These are phyloP conservation scores for Odontocerum albicorne DNA, from an alignment of 2,888 invertebrate genomes.

Conservation along the genomic window DNA sequence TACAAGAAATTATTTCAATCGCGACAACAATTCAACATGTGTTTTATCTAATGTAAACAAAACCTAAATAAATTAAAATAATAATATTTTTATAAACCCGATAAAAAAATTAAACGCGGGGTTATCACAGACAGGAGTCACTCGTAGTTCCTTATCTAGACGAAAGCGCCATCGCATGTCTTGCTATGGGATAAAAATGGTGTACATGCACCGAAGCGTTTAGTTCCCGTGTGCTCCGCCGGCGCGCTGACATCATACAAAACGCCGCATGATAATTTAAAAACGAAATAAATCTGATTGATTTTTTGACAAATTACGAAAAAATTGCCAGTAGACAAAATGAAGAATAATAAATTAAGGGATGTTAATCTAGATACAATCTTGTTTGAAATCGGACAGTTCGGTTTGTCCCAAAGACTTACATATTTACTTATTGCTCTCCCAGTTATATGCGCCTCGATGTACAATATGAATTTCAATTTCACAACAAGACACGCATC, in stretches of 20 bases:
- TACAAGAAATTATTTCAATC: too few relatives aligned
- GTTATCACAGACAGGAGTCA: too few relatives aligned
- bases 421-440: slow-evolving; percentile 62
- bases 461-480: slow-evolving; percentile 67
- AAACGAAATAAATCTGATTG: too few relatives aligned
- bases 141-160: too few relatives aligned
- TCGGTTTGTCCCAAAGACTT: slow-evolving; percentile 64
- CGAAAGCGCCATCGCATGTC: too few relatives aligned
- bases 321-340: neutral
- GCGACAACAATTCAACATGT: too few relatives aligned
- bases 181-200: neutral
- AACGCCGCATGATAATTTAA: slow-evolving; percentile 44
- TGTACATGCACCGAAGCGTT: neutral
- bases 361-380: slow-evolving; percentile 52
- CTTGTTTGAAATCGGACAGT: slow-evolving; percentile 60
- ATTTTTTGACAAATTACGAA: neutral
- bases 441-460: slow-evolving; percentile 52
- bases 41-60: too few relatives aligned
- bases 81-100: too few relatives aligned
- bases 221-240: neutral
- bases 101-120: too few relatives aligned
- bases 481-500: slow-evolving; percentile 70
- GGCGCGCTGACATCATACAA: neutral
- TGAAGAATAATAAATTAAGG: too few relatives aligned
- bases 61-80: too few relatives aligned